phyloP scores from a whole-genome alignment of 2,888 invertebrate species.

The Mamestra brassicae region DNA sequence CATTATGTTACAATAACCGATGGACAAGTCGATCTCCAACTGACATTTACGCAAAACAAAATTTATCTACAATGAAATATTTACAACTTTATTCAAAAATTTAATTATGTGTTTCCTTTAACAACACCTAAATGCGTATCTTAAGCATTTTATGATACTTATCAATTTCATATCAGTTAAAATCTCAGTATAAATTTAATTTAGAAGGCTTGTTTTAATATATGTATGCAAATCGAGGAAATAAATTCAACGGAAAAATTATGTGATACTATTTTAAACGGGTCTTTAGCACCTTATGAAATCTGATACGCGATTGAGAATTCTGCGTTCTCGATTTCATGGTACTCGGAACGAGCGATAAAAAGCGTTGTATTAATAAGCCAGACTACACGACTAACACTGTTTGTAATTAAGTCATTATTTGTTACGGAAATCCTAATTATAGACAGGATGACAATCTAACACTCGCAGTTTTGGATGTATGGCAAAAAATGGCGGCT shows the following conservation, averaged over 20 bases:
- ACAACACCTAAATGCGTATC: constrained; percentile 70
- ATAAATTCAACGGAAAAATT: constrained; percentile 68
- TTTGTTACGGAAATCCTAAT: constrained; percentile 58
- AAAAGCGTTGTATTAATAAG: constrained; percentile 50
- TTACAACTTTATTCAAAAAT: constrained; percentile 76
- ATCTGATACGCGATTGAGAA: constrained; percentile 71
- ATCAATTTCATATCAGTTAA: constrained; percentile 73
- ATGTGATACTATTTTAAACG: constrained; percentile 69
- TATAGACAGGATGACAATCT: constrained; percentile 48
- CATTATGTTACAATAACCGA: constrained; percentile 31
- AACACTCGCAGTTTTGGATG: constrained; percentile 40
- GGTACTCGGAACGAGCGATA: constrained; percentile 45
- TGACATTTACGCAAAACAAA: constrained; percentile 76
- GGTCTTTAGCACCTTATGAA: constrained; percentile 76
- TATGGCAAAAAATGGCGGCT: constrained; percentile 29
- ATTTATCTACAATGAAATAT: constrained; percentile 73
- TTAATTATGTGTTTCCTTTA: constrained; percentile 78
- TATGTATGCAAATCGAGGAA: constrained; percentile 73
- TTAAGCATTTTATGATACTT: constrained; percentile 74
- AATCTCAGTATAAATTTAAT: constrained; percentile 72
- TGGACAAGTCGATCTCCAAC: constrained; percentile 51
- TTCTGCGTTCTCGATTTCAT: constrained; percentile 57
- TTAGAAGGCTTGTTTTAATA: constrained; percentile 71
- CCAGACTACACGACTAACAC: constrained; percentile 24
- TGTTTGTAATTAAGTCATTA: constrained; percentile 50